Evolutionary conservation across 2,888 invertebrate genomes (phyloP).

Genomic region (Dasysyrphus albostriatus): DNA sequence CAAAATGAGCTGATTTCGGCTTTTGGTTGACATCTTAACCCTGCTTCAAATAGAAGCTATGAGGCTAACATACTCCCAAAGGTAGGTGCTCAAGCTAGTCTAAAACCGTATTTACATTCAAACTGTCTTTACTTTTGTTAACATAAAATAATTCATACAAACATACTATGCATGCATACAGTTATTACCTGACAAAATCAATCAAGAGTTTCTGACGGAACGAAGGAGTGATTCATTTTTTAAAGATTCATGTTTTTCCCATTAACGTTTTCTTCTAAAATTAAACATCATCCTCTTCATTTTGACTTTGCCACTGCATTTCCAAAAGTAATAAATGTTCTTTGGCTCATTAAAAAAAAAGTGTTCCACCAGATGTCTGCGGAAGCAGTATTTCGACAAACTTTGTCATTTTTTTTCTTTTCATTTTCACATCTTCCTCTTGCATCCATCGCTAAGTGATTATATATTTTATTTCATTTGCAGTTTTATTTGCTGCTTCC

Average conservation of each 20-base stretch:
- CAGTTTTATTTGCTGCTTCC: slow-evolving; percentile 31
- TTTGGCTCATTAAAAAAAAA: slow-evolving; percentile 42
- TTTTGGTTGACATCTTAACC: too few species aligned
- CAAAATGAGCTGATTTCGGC: too few species aligned
- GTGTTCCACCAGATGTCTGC: slow-evolving; percentile 56
- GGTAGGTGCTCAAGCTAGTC: too few species aligned
- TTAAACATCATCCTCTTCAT: slow-evolving; percentile 23
- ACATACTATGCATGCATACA: too few species aligned
- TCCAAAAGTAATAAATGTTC: slow-evolving; percentile 44
- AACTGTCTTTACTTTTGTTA: too few species aligned
- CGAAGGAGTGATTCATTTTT: slow-evolving; percentile 1
- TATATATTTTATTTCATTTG: slow-evolving; percentile 49
- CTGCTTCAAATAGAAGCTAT: too few species aligned
- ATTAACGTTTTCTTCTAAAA: slow-evolving; percentile 8
- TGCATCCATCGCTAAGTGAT: slow-evolving; percentile 12
- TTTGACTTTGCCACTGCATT: slow-evolving; percentile 19
- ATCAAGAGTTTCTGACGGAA: neutral
- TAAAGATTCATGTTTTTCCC: slow-evolving; percentile 1
- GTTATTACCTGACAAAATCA: neutral
- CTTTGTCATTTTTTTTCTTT: neutral
- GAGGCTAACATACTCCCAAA: too few species aligned
- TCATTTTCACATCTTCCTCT: slow-evolving; percentile 14
- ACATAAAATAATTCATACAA: too few species aligned
- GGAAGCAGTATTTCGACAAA: slow-evolving; percentile 49
- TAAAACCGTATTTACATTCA: too few species aligned